These are phyloP conservation scores for Dendronephthya gigantea DNA, from an alignment of 64 coral and sea anemone genomes.

Conservation along the genomic window DNA sequence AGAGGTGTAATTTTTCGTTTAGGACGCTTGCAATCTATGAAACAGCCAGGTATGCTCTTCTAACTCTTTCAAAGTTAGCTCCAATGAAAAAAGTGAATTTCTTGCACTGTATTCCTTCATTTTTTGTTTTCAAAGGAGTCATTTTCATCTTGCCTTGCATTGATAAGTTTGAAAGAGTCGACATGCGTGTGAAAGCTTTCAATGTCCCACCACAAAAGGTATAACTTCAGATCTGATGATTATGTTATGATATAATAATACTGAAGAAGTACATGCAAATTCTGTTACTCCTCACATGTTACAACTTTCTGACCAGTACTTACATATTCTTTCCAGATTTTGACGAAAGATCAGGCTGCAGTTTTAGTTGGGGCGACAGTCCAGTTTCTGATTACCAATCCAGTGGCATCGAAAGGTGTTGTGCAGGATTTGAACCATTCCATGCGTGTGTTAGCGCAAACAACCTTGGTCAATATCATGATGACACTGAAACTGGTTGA, in stretches of 20 bases:
- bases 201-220: conserved; percentile 92
- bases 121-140: conserved; percentile 32
- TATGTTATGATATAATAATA: no score
- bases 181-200: conserved; percentile 75
- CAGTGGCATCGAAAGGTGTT: conserved; percentile 59
- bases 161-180: conserved; percentile 71
- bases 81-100: neutral
- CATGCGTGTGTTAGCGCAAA: conserved; percentile 74
- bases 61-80: neutral
- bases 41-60: conserved; percentile 59
- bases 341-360: conserved; percentile 73
- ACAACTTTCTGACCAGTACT: no score
- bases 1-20: conserved; percentile 78
- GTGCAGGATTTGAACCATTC: conserved; percentile 83
- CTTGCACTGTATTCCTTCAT: no score
- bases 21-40: conserved; percentile 60
- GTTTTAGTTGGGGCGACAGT: conserved; percentile 73
- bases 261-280: no score
- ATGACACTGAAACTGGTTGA: conserved; percentile 49
- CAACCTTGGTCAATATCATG: conserved; percentile 60
- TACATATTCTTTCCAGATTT: conserved; percentile 39
- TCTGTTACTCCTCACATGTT: neutral
- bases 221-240: no score
- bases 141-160: conserved; percentile 83
- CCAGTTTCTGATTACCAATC: conserved; percentile 65